A percentile compares a stretch with the other conserved stretches of the same genome.
Evolutionary conservation across 2,113 vertebrate species (phyloP).

Genomic region (Rallus limicola): DNA sequence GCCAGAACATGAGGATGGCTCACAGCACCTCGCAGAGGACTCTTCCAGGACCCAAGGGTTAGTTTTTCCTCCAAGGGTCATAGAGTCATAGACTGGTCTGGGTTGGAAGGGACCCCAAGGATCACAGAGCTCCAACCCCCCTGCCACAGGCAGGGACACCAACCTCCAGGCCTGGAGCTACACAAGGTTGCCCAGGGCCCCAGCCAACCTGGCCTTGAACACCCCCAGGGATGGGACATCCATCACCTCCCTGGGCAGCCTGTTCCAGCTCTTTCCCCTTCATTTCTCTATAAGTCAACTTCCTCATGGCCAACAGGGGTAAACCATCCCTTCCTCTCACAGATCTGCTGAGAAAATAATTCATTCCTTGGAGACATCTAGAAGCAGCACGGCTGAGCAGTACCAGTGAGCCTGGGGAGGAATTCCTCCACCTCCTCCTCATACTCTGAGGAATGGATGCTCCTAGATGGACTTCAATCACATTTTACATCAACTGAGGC

Average conservation of each 20-base stretch:
- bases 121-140: too few species aligned
- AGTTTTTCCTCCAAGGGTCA: neutral
- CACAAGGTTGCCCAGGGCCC: too few species aligned
- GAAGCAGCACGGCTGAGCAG: neutral
- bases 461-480: neutral
- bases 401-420: neutral
- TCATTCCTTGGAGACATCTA: neutral
- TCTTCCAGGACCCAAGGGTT: neutral
- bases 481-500: neutral
- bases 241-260: too few species aligned
- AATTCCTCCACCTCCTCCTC: neutral
- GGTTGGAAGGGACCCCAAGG: too few species aligned
- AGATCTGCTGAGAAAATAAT: neutral
- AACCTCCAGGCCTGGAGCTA: too few species aligned
- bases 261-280: neutral
- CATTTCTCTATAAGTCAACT: neutral
- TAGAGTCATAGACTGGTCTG: too few species aligned
- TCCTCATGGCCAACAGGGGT: neutral
- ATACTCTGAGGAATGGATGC: neutral
- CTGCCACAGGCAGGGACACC: too few species aligned
- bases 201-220: too few species aligned
- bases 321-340: neutral
- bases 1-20: neutral
- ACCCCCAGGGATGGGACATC: too few species aligned
- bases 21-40: neutral